These are phyloP conservation scores for Elymnias hypermnestra DNA, from an alignment of 1,140 invertebrate genomes.

Conservation along the genomic window DNA sequence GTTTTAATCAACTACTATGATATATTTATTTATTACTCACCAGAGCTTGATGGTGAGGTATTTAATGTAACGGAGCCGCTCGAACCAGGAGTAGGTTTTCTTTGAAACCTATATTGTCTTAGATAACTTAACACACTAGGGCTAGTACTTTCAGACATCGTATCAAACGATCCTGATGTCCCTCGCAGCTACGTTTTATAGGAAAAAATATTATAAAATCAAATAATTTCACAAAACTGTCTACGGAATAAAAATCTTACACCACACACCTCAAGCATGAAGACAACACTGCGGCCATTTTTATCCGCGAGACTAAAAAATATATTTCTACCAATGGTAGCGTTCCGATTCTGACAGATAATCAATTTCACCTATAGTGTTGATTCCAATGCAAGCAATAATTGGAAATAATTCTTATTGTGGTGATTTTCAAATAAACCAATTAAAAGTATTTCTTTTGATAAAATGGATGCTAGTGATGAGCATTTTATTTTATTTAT, in stretches of 20 bases:
- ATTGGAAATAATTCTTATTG: not conserved
- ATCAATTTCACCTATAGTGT: conserved; percentile 20
- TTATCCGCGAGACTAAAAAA: conserved; percentile 61
- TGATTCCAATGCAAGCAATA: not conserved
- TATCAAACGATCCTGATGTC: conserved; percentile 22
- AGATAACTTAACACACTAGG: conserved; percentile 70
- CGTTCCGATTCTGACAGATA: conserved; percentile 19
- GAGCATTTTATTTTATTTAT: no score
- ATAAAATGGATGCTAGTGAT: not conserved
- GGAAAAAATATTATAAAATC: conserved; percentile 27
- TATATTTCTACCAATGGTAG: conserved; percentile 29
- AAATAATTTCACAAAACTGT: conserved; percentile 28
- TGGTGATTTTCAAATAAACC: not conserved
- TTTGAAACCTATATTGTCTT: conserved; percentile 72
- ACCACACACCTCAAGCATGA: conserved; percentile 43
- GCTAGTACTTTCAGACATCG: conserved; percentile 65
- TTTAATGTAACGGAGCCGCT: conserved; percentile 47
- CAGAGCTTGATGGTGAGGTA: conserved; percentile 41
- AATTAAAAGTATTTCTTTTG: not conserved
- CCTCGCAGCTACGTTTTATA: conserved; percentile 18
- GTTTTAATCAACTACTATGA: no score
- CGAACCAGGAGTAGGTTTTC: conserved; percentile 52
- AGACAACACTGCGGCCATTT: conserved; percentile 68
- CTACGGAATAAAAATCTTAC: conserved; percentile 34
- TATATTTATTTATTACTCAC: conserved; percentile 39